Conservation (phyloP, 2,113 vertebrate genomes). For the Oreochromis spilurus region DNA sequence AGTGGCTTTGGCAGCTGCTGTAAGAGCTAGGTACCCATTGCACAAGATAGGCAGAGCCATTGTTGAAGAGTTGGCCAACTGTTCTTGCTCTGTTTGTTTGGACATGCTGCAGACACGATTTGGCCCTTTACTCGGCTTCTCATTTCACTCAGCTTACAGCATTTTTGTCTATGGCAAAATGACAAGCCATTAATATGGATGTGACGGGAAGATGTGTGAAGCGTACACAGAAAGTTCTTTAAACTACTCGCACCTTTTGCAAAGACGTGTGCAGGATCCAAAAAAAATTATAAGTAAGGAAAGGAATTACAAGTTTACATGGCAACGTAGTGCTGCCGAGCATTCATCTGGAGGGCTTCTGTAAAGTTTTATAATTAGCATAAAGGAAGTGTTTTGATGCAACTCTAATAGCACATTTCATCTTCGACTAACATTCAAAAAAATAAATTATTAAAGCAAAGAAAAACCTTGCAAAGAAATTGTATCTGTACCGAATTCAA, state of each 20-base stretch:
- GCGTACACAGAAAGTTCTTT: neutral
- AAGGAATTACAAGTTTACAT: neutral
- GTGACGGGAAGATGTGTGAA: neutral
- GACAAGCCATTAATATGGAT: slow-evolving; percentile 17
- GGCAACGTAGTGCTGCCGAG: neutral
- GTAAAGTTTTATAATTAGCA: neutral
- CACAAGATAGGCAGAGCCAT: slow-evolving; percentile 37
- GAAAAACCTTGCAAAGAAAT: neutral
- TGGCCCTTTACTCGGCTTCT: slow-evolving; percentile 18
- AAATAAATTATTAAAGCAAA: neutral
- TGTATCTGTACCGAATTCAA: neutral
- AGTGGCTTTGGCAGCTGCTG: slow-evolving; percentile 58
- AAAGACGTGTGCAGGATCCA: neutral
- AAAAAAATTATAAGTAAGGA: neutral
- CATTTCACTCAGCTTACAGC: slow-evolving; percentile 54
- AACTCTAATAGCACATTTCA: neutral
- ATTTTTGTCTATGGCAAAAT: slow-evolving; percentile 7
- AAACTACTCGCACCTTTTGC: neutral
- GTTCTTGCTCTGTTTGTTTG: slow-evolving; percentile 47
- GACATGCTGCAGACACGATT: slow-evolving; percentile 46
- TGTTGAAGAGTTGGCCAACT: slow-evolving; percentile 52
- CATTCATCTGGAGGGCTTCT: neutral
- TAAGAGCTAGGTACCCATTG: slow-evolving; percentile 30
- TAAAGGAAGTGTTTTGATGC: neutral
- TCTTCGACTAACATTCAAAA: neutral